These are phyloP conservation scores for Rousettus madagascariensis DNA, from an alignment of 2,797 vertebrate genomes.

Conservation along the genomic window DNA sequence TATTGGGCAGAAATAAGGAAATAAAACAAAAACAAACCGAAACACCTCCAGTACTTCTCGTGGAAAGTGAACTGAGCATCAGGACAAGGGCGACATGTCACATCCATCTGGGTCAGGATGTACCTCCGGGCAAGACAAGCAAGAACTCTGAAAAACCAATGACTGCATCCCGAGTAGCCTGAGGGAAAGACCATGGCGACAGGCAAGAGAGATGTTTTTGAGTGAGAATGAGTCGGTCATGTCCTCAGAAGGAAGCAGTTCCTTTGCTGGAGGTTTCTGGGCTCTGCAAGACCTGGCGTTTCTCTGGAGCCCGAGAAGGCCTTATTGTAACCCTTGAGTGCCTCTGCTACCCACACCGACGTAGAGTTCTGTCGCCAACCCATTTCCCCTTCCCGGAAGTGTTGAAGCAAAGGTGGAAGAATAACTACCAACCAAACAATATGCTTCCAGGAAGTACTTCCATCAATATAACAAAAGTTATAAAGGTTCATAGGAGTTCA, in stretches of 20 bases:
- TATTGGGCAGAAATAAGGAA: slow-evolving; percentile 22
- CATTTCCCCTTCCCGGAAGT: not conserved
- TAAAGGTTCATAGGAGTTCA: not conserved
- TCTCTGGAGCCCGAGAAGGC: not conserved
- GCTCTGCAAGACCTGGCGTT: not conserved
- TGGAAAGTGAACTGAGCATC: slow-evolving; percentile 2
- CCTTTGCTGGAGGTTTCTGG: not conserved
- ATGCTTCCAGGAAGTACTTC: not conserved
- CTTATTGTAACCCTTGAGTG: not conserved
- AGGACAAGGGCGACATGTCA: not conserved
- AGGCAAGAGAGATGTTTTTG: not conserved
- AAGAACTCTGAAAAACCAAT: not conserved
- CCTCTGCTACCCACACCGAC: not conserved
- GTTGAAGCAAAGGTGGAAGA: not conserved
- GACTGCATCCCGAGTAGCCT: not conserved
- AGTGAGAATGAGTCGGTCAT: not conserved
- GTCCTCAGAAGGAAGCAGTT: not conserved
- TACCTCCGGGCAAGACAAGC: not conserved
- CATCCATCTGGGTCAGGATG: not conserved
- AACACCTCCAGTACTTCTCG: not conserved
- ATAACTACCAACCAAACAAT: not conserved
- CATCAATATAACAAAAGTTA: not conserved
- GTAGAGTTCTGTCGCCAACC: not conserved
- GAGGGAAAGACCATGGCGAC: not conserved
- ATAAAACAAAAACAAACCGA: slow-evolving; percentile 1